Evolutionary conservation across 2,888 invertebrate species (phyloP).

Genomic region (Rhimphoctona megacephalus): DNA sequence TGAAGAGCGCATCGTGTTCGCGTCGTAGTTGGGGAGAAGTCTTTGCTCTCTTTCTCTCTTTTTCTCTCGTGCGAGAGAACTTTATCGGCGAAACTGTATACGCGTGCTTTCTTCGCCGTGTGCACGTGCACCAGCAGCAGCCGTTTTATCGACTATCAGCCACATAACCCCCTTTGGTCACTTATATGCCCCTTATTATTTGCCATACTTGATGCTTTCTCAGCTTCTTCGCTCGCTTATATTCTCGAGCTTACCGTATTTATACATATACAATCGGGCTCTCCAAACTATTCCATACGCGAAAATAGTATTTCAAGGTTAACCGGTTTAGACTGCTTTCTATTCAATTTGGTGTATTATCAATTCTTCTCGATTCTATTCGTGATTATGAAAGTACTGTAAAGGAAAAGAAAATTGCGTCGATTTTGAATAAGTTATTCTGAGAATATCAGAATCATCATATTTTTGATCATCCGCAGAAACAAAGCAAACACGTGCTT

Average conservation of each 20-base stretch:
- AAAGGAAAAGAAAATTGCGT: not conserved
- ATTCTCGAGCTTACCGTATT: slow-evolving; percentile 34
- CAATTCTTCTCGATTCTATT: slow-evolving; percentile 1
- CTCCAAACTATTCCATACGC: slow-evolving; percentile 4
- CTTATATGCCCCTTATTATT: slow-evolving; percentile 60
- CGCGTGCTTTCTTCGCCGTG: slow-evolving; percentile 41
- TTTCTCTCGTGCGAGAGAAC: slow-evolving; percentile 46
- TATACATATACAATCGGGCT: slow-evolving; percentile 16
- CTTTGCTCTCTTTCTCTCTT: slow-evolving; percentile 26
- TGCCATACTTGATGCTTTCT: slow-evolving; percentile 56
- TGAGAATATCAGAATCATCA: not conserved
- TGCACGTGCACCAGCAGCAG: slow-evolving; percentile 60
- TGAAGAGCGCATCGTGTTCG: slow-evolving; percentile 54
- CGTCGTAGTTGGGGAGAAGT: slow-evolving; percentile 47
- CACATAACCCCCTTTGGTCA: slow-evolving; percentile 53
- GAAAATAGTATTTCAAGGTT: slow-evolving; percentile 8
- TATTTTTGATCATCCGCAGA: not conserved
- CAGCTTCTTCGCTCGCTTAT: slow-evolving; percentile 27
- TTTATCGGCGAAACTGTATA: slow-evolving; percentile 65
- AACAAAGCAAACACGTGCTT: not conserved
- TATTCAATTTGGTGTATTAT: slow-evolving; percentile 1
- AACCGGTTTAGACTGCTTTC: not conserved
- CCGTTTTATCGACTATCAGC: slow-evolving; percentile 67
- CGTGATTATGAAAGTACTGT: not conserved
- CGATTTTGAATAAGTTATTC: not conserved